Evolutionary conservation across 2,888 invertebrate species (phyloP).

Genomic region (Trilocha varians): DNA sequence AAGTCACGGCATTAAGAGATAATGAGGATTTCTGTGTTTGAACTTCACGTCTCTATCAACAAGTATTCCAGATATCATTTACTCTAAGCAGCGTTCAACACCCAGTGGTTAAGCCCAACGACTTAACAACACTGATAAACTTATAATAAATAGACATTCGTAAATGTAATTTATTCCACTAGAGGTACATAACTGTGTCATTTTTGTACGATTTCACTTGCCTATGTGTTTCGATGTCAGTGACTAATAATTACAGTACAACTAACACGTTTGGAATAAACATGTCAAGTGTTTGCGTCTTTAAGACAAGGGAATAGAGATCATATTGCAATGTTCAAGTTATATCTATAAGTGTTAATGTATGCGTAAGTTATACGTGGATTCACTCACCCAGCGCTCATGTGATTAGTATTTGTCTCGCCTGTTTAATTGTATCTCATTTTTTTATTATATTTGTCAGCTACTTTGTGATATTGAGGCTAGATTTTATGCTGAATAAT

Average conservation of each 20-base stretch:
- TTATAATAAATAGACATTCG: background rate
- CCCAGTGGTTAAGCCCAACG: background rate
- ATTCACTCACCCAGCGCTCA: conserved; percentile 17
- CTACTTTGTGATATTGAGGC: background rate
- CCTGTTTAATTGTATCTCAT: conserved; percentile 15
- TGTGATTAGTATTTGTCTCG: background rate
- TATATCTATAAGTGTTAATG: conserved; percentile 7
- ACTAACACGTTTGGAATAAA: conserved; percentile 32
- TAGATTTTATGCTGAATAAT: background rate
- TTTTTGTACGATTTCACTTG: conserved; percentile 34
- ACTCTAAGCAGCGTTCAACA: background rate
- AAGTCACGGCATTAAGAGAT: too few relatives aligned
- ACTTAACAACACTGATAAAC: background rate
- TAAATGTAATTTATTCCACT: conserved; percentile 4
- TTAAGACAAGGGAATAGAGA: background rate
- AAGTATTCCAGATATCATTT: too few relatives aligned
- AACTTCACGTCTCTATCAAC: too few relatives aligned
- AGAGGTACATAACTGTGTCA: conserved; percentile 20
- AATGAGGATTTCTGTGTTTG: too few relatives aligned
- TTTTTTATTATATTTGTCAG: background rate
- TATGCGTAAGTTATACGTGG: conserved; percentile 18
- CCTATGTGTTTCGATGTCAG: conserved; percentile 45
- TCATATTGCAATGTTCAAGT: background rate
- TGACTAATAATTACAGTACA: conserved; percentile 44
- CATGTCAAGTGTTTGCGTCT: background rate